Base-by-base conservation (phyloP, 1,140 invertebrate genomes). In the Megalopta genalis region DNA sequence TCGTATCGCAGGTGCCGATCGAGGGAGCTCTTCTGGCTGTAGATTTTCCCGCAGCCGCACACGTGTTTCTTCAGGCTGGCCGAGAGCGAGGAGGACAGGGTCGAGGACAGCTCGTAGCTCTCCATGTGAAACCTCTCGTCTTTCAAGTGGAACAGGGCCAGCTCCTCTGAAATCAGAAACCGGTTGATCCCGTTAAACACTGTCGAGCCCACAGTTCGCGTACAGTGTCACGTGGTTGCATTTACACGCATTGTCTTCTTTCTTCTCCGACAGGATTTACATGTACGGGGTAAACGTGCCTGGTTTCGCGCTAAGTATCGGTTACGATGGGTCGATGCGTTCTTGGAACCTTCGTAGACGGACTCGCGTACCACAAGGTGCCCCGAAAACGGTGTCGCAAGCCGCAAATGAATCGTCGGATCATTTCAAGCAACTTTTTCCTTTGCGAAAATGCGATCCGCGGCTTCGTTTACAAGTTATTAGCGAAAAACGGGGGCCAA, bases 91-190 rank as follows among this genome's bases (percentile, higher is more conserved):
- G 27, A 2, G 5, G 25, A 25, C 27, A 63, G 12, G 32, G 32
- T n/a, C 14, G 39, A 2, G 2, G 25, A 25, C 27, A 63, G 12
- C 0, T 81, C 67, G 27, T 62, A 59, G 54, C 52, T 16, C 5
- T 78, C 62, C 27, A 63, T 32, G 21, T 5, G 27, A 21, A 23
- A 25, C 16, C 9, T 27, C 32, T 23, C 16, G 1, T 27, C 21
- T 37, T 68, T 77, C 60, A 14, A 21, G 71, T 16, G 16, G 25
- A 62, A 60, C 37, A 46, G 21, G 9, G 18, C n/a, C 42, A 5
- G 12, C 27, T 42, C 39, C 60, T 67, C 77, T 77, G 77, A 77
- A 83, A 80, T 70, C 78, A 75, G 67, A 70, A 92, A 80, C 21
- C 67, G 14, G 25, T 39, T 25, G 2, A 4, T 18, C 5, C 23